Conservation (phyloP, 2,888 invertebrate genomes). For the Spicauda simplicius region DNA sequence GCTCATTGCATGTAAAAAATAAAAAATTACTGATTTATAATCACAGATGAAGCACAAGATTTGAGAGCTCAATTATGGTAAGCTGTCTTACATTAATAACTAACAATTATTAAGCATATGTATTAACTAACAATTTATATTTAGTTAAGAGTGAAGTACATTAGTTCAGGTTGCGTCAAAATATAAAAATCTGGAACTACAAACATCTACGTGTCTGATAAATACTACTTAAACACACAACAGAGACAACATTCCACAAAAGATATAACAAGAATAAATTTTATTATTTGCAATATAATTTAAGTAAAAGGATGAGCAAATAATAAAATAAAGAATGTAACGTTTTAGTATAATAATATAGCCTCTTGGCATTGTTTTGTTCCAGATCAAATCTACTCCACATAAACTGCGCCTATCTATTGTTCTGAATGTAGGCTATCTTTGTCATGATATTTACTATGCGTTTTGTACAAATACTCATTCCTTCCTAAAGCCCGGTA, state of each 20-base stretch:
- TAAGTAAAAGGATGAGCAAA: slow-evolving; percentile 18
- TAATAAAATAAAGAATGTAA: slow-evolving; percentile 31
- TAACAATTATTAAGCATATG: slow-evolving; percentile 37
- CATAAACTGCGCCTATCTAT: slow-evolving; percentile 11
- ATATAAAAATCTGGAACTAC: slow-evolving; percentile 24
- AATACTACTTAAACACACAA: slow-evolving; percentile 28
- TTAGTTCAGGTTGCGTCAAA: slow-evolving; percentile 28
- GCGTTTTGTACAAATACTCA: slow-evolving; percentile 39
- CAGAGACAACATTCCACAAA: slow-evolving; percentile 32
- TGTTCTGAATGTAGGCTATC: slow-evolving; percentile 29
- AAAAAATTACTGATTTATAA: slow-evolving; percentile 69
- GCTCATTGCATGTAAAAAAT: slow-evolving; percentile 65
- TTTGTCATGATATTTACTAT: slow-evolving; percentile 34
- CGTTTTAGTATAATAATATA: slow-evolving; percentile 20
- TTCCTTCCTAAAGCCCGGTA: slow-evolving; percentile 27
- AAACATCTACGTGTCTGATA: slow-evolving; percentile 19
- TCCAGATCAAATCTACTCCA: slow-evolving; percentile 20
- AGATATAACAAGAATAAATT: slow-evolving; percentile 28
- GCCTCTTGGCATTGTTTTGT: slow-evolving; percentile 29
- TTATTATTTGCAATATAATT: slow-evolving; percentile 30
- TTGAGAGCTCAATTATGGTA: slow-evolving; percentile 67
- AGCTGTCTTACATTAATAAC: slow-evolving; percentile 33
- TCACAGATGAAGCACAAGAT: slow-evolving; percentile 77
- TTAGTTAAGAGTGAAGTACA: slow-evolving; percentile 28
- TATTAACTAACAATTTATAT: slow-evolving; percentile 33